Base-by-base conservation (phyloP, 2,113 vertebrate species). In the Chloropsis hardwickii region DNA sequence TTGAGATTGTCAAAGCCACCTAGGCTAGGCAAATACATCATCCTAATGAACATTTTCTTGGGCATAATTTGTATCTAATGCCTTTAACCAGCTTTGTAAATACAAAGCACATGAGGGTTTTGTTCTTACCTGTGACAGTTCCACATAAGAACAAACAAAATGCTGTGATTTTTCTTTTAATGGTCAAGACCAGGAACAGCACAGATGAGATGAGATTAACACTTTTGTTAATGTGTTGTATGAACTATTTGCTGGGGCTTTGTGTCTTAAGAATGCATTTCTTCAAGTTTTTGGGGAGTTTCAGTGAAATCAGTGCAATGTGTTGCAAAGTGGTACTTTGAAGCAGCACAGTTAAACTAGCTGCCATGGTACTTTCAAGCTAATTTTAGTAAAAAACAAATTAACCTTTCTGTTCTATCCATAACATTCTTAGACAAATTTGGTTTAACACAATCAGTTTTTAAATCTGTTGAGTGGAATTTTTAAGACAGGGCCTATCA, bases 401-500 rank as follows among this genome's bases (percentile, higher is more conserved):
- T 16, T 10, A 70, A 39, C 25, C 9, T 35, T 51, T 44, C 3
- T 77, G 27, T 53, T 24, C 19, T 58, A 47, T 24, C 29, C 7
- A 12, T 92, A 62, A 40, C 13, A 33, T 37, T 83, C 54, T 77
- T 95, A 66, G 39, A 35, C 25, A 65, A 89, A 83, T 70, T 78
- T 77, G 18, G 23, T 83, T 88, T 91, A 73, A 58, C 35, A 22
- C 37, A 72, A 80, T 83, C 86, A 53, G 33, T 40, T 92, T 94
- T 86, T 48, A 76, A 83, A 88, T 77, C 76, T 80, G 0, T 57
- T 73, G 51, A 83, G 37, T 66, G 39, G 31, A 80, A 92, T 91
- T 96, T 65, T 33, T 88, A 88, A 88, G 83, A 70, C 80, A 66
- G 47, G 51, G 20, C 44, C 66, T 93, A 88, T 95, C 66, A 80